Evolutionary conservation across 92 coral and sea anemone species (phyloP), one percentile per base, ranked within the genome.

Genomic region (Nematostella vectensis): DNA sequence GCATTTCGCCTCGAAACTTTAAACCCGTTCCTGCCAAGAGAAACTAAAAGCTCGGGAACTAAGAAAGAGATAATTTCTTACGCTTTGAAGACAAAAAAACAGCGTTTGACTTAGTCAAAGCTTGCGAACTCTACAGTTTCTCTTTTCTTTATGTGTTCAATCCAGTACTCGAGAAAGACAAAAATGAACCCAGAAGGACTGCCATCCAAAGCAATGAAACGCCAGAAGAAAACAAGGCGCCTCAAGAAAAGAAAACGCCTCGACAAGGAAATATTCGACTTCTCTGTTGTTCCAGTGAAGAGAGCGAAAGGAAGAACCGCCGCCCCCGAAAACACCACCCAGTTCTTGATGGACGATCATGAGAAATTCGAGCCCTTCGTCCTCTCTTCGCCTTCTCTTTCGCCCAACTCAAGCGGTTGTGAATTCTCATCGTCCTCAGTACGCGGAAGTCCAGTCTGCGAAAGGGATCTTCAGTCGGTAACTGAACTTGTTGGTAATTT

Each of bases 241-340:
- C 51, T 80, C 0, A 85, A 85, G 77, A 85, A 80, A 33, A 65
- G 88, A 48, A 80, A 71, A 70, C 65, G 50, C 19, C 67, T 59
- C 37, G 37, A 73, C n/a, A 19, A n/a, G 23, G 22, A 44, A 31
- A 48, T 70, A 58, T 1, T 26, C 18, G 44, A 31, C n/a, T 0
- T 52, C 21, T 3, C 78, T 63, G 45, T 27, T 58, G 33, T 71
- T 64, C 61, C 95, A 64, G 28, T 37, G 70, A 62, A 80, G 62
- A 63, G 50, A 52, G 13, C 54, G 25, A 30, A 55, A 61, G 68
- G 71, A 56, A 76, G 73, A 52, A 75, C 72, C 21, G 78, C 81
- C 27, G 98, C 98, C 24, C 98, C 98, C 9, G 86, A 79, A 68
- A 91, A 91, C 29, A 91, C 98, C 4, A 91, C 98, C 22, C 98